Conservation (phyloP, 2,113 vertebrate genomes). For the Plecturocebus donacophilus region DNA sequence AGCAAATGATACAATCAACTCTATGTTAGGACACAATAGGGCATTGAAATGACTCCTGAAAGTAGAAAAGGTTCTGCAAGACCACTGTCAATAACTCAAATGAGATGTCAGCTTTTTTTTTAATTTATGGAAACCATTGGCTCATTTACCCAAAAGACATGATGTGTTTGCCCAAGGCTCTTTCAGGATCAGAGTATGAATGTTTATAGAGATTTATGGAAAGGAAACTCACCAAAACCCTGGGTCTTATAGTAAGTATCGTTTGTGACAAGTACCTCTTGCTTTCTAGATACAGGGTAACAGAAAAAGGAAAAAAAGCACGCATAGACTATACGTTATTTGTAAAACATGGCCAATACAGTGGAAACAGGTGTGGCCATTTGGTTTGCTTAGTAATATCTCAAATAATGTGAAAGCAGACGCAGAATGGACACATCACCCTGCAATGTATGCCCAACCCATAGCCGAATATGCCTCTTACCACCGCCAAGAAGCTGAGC, state of each 20-base stretch:
- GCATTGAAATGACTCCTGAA: neutral
- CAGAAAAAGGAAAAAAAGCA: neutral
- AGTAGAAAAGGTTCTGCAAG: neutral
- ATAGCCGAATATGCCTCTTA: neutral
- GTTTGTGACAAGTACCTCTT: neutral
- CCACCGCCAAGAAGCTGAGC: neutral
- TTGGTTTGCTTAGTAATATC: slow-evolving; percentile 52
- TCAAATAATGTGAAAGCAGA: slow-evolving; percentile 21
- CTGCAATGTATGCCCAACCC: neutral
- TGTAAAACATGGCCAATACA: neutral
- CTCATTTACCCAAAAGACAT: neutral
- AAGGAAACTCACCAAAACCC: neutral
- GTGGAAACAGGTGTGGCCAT: slow-evolving; percentile 9
- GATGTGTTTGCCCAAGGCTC: neutral
- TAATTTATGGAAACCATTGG: neutral
- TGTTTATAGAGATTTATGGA: neutral
- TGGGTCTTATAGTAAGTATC: neutral
- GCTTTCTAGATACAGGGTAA: neutral
- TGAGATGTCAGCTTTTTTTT: neutral
- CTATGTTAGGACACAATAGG: neutral
- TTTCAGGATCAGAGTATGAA: neutral
- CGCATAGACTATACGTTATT: neutral
- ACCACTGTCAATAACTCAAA: neutral
- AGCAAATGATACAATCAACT: neutral
- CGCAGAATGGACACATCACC: neutral